Base-by-base conservation (phyloP, 2,113 vertebrate genomes). In the Calyptommatus sinebrachiatus region DNA sequence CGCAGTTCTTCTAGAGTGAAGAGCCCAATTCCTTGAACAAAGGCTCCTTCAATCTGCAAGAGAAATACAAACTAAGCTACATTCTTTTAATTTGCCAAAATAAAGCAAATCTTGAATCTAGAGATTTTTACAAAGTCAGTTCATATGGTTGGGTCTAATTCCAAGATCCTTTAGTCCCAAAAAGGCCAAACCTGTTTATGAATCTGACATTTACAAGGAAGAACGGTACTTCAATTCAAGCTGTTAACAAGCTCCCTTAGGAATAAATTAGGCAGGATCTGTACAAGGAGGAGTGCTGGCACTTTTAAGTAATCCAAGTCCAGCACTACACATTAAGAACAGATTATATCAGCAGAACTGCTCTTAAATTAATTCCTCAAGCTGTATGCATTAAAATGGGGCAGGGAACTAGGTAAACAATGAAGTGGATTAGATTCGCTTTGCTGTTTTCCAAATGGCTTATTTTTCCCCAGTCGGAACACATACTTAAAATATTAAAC, bases 1-100 rank as follows among this genome's bases (percentile, higher is more conserved):
- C 95, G 96, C 10, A 99, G 90, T 88, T 99, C 96, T 91, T 99
- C 98, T 90, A 99, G 87, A 8, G 98, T 98, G 90, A 98, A 99
- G 82, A 99, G 96, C 45, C 98, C 98, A 45, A 98, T 86, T 45
- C 98, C 98, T 92, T 99, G 98, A 77, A 98, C 94, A 89, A 99
- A 99, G 0, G 87, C 98, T 24, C 98, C 98, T 89, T 99, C 98
- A 71, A 99, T 93, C 98, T 99, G 83, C 35, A 90, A 18, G 84
- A 81, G 89, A 28, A 84, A 86, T 79, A 88, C 16, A 84, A 74
- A 88, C 35, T 78, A 67, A 22, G 78, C 82, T 57, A 41, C 18
- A 41, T 22, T 62, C 41, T 62, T 24, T 29, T 24, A 9, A 71
- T 68, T 31, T 50, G 28, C 71, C 57, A 46, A 78, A 72, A 31